Evolutionary conservation across 2,888 invertebrate species (phyloP).

Genomic region (Acleris sparsana): DNA sequence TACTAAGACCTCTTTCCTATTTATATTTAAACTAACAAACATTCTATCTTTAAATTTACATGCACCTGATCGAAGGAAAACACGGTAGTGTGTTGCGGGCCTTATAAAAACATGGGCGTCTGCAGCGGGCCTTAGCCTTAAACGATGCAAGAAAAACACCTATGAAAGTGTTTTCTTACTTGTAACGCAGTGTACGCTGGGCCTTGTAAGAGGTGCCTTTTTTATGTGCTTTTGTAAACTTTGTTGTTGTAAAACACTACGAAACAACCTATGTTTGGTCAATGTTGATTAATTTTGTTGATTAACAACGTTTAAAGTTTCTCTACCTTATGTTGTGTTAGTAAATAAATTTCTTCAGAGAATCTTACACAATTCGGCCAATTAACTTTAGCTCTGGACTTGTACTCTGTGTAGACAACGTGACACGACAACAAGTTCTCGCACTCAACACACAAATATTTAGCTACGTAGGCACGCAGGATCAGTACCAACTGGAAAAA

Average conservation of each 20-base stretch:
- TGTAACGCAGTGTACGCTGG: constrained; percentile 25
- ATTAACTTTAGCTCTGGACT: no score
- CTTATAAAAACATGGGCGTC: constrained; percentile 59
- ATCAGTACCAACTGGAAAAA: no score
- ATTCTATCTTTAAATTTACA: constrained; percentile 40
- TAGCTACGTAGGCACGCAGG: no score
- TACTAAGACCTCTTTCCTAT: neutral
- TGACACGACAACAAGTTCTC: no score
- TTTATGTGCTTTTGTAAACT: constrained; percentile 16
- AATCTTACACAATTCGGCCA: no score
- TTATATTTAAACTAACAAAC: constrained; percentile 33
- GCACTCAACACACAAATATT: no score
- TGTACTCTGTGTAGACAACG: no score
- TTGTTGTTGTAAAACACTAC: neutral
- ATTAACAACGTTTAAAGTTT: no score
- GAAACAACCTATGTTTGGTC: no score
- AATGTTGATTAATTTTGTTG: no score
- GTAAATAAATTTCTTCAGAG: no score
- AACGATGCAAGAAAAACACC: constrained; percentile 59
- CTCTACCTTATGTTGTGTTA: no score
- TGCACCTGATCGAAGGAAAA: constrained; percentile 64
- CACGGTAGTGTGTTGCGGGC: constrained; percentile 54
- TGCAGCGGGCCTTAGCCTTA: constrained; percentile 48
- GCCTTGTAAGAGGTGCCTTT: neutral
- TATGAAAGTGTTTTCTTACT: constrained; percentile 42